Conservation (phyloP, 2,113 vertebrate species). For the Cryptomyrus ogoouensis region DNA sequence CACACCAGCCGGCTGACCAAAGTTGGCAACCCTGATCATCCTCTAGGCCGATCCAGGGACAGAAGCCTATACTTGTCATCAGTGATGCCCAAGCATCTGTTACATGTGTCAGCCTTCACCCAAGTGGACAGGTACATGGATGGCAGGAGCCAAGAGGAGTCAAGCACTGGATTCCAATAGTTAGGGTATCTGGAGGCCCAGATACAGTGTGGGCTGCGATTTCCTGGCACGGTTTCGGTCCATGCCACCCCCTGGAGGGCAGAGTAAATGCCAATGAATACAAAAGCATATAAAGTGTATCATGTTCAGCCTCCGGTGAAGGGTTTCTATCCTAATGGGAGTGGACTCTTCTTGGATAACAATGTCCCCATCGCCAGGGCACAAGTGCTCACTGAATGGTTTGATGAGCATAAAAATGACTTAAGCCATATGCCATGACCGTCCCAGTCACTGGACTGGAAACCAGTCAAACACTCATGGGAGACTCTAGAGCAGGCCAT, state of each 20-base stretch:
- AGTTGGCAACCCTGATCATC: neutral
- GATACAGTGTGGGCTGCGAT: neutral
- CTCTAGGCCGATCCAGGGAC: neutral
- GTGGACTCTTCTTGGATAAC: neutral
- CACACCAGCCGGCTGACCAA: neutral
- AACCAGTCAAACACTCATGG: neutral
- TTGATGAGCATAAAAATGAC: neutral
- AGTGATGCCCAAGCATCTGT: neutral
- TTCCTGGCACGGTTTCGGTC: neutral
- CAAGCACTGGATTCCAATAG: neutral
- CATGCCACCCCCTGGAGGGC: neutral
- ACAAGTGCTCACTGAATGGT: neutral
- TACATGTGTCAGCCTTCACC: neutral
- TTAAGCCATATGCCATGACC: neutral
- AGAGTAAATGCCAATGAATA: neutral
- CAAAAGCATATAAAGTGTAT: neutral
- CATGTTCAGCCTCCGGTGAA: neutral
- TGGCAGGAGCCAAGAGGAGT: neutral
- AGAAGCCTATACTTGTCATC: neutral
- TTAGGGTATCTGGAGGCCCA: neutral
- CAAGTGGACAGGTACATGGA: neutral
- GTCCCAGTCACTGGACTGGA: neutral
- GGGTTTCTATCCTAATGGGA: neutral
- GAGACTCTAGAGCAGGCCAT: neutral
- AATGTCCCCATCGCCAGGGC: neutral